Conservation (phyloP, 2,113 vertebrate genomes). For the Haemorhous mexicanus region DNA sequence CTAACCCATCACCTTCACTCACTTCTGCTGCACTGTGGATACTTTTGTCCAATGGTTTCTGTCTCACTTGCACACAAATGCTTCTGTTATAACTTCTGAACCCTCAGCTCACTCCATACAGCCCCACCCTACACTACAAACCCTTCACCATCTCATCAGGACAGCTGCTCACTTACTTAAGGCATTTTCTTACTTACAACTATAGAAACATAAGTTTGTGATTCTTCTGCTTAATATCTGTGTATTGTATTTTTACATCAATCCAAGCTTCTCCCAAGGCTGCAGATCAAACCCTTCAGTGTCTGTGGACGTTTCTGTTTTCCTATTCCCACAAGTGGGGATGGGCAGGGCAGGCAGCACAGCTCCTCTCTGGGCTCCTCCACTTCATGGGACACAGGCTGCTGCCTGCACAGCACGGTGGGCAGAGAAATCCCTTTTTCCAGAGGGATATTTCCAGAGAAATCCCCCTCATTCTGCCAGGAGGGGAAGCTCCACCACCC, state of each 20-base stretch:
- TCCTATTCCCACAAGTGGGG: neutral
- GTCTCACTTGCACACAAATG: neutral
- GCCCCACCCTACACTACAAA: neutral
- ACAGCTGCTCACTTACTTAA: neutral
- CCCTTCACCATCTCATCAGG: neutral
- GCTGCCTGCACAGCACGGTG: neutral
- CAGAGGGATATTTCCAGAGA: neutral
- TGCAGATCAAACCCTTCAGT: neutral
- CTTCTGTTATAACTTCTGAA: neutral
- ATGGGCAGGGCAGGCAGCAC: constrained; percentile 61
- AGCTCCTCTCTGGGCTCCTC: constrained; percentile 47
- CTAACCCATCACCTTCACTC: neutral
- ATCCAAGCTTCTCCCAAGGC: neutral
- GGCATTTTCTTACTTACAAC: neutral
- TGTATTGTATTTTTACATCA: neutral
- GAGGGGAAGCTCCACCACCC: neutral
- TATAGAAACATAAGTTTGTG: neutral
- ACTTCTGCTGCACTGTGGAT: neutral
- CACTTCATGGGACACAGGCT: neutral
- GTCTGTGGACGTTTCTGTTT: neutral
- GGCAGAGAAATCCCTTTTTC: neutral
- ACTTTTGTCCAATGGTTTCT: neutral
- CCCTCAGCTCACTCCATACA: neutral
- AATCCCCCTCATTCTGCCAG: neutral
- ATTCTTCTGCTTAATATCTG: neutral